These are phyloP conservation scores for Misgurnus mizolepis DNA, from an alignment of 2,113 vertebrate species.

Conservation along the genomic window DNA sequence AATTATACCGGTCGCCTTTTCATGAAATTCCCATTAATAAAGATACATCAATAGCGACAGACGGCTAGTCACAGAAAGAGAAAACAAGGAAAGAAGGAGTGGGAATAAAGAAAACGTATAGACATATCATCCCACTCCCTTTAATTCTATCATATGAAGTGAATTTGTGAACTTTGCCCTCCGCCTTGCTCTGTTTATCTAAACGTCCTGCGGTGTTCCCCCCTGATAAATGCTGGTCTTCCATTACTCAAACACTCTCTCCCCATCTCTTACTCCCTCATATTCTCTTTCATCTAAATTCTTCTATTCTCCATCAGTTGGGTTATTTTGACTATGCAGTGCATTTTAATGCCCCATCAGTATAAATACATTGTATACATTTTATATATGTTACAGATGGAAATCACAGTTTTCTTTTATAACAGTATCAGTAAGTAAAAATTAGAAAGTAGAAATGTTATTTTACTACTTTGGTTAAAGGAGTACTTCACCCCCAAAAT, in stretches of 20 bases:
- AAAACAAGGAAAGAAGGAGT: background rate
- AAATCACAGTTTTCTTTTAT: too few species aligned
- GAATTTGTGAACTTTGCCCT: slow-evolving; percentile 26
- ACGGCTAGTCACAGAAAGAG: background rate
- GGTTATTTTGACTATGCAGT: background rate
- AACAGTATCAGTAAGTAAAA: too few species aligned
- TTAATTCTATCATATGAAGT: background rate
- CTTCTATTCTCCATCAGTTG: background rate
- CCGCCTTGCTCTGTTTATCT: slow-evolving; percentile 18
- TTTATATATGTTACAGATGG: too few species aligned
- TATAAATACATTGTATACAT: too few species aligned
- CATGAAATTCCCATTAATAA: too few species aligned
- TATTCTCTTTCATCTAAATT: slow-evolving; percentile 3
- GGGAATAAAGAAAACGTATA: slow-evolving; percentile 20
- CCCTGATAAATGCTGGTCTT: slow-evolving; percentile 48
- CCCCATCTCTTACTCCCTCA: slow-evolving; percentile 43
- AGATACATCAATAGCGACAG: background rate
- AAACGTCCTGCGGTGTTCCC: slow-evolving; percentile 1
- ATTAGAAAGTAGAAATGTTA: background rate
- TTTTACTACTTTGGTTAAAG: too few species aligned
- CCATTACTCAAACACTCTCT: slow-evolving; percentile 44
- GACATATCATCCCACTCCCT: background rate
- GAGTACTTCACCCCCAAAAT: too few species aligned
- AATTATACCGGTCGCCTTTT: too few species aligned
- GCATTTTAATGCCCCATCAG: background rate